phyloP scores from a whole-genome alignment of 2,113 vertebrate genomes.

The Sylvietta virens region DNA sequence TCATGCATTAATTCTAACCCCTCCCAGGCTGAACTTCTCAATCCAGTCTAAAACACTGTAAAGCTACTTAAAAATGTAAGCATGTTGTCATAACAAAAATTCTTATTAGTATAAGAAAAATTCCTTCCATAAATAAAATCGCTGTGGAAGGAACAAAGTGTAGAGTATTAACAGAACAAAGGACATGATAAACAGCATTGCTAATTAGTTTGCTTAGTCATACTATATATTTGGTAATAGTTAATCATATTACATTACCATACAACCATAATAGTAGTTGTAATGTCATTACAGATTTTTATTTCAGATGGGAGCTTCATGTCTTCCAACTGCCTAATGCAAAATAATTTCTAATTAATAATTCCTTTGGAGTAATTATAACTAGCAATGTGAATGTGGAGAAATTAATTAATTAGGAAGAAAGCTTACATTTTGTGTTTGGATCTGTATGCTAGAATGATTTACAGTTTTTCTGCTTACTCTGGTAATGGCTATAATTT shows the following conservation, averaged over 20 bases:
- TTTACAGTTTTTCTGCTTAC: background rate
- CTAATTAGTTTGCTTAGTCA: slow-evolving; percentile 44
- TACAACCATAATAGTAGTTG: background rate
- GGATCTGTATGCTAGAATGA: background rate
- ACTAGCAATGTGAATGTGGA: background rate
- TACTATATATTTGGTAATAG: background rate
- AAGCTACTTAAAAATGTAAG: background rate
- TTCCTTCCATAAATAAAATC: background rate
- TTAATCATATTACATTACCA: slow-evolving; percentile 18
- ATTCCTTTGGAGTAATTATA: slow-evolving; percentile 35
- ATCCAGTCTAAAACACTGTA: background rate
- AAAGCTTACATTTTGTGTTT: background rate
- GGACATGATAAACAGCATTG: background rate
- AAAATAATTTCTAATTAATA: slow-evolving; percentile 56
- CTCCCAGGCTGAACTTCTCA: background rate
- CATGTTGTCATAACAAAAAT: background rate
- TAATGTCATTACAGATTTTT: slow-evolving; percentile 32
- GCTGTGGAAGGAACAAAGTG: background rate
- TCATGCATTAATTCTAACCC: background rate
- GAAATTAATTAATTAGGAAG: background rate
- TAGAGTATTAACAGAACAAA: background rate
- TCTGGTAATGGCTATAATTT: slow-evolving; percentile 24
- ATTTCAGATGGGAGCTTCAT: slow-evolving; percentile 21
- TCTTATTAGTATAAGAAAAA: background rate
- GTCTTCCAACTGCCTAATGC: slow-evolving; percentile 9